phyloP scores from a whole-genome alignment of 2,888 invertebrate species.

The Ectemnius continuus region DNA sequence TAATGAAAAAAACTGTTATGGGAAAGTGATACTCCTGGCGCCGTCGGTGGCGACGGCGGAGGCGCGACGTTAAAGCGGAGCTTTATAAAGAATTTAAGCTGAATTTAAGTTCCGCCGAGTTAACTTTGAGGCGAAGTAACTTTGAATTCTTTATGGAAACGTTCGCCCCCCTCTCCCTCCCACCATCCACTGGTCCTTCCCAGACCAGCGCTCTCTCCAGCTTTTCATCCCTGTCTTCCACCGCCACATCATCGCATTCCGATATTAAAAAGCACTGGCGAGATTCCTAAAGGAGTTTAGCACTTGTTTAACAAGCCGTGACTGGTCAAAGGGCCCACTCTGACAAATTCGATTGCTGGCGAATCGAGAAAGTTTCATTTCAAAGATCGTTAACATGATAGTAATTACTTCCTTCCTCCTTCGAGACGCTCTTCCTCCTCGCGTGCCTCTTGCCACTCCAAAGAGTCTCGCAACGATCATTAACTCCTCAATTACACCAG shows the following conservation, averaged over 20 bases:
- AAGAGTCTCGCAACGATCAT: too few species aligned
- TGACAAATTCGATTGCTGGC: too few species aligned
- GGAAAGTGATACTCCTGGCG: slow-evolving; percentile 32
- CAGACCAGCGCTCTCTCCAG: too few species aligned
- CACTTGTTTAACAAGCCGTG: background rate
- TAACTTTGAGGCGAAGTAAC: slow-evolving; percentile 30
- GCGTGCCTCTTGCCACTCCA: too few species aligned
- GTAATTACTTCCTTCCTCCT: too few species aligned
- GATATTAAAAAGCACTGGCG: background rate
- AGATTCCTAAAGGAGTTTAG: background rate
- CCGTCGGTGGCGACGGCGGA: too few species aligned
- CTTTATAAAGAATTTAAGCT: slow-evolving; percentile 17
- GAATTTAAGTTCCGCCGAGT: slow-evolving; percentile 29
- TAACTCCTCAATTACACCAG: too few species aligned
- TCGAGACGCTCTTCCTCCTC: too few species aligned
- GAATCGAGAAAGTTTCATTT: too few species aligned
- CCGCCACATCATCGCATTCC: background rate
- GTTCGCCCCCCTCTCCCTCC: background rate
- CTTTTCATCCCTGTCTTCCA: background rate
- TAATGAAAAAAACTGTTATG: slow-evolving; percentile 44
- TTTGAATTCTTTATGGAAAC: slow-evolving; percentile 36
- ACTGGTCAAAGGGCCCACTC: background rate
- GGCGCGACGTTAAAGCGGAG: slow-evolving; percentile 9
- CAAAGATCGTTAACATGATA: too few species aligned
- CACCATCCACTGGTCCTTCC: too few species aligned